Evolutionary conservation across 2,113 vertebrate species (phyloP).

Genomic region (Hystrix brachyura): DNA sequence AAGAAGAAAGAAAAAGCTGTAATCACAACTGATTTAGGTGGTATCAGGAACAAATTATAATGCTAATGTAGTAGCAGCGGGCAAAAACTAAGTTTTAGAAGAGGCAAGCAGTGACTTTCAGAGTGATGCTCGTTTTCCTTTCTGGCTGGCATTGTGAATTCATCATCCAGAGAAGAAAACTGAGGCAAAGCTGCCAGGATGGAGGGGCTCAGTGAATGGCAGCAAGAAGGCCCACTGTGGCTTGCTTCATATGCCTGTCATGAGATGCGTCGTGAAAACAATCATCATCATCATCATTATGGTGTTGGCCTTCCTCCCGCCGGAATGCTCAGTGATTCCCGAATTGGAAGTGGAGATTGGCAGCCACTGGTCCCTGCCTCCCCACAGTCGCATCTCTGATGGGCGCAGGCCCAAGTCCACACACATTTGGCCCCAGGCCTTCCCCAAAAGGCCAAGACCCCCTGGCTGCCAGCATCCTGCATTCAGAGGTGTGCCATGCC

Average conservation of each 20-base stretch:
- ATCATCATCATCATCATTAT: background rate
- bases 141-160: background rate
- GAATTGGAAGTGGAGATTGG: background rate
- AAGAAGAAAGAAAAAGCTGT: constrained; percentile 31
- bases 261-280: background rate
- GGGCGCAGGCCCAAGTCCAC: background rate
- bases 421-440: background rate
- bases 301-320: background rate
- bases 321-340: background rate
- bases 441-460: background rate
- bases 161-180: background rate
- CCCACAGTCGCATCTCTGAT: background rate
- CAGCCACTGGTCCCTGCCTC: background rate
- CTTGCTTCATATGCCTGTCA: background rate
- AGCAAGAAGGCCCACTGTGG: background rate
- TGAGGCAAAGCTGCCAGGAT: background rate
- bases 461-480: background rate
- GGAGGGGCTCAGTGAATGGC: background rate
- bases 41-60: constrained; percentile 75
- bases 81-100: constrained; percentile 62
- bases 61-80: constrained; percentile 54
- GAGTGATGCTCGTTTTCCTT: background rate
- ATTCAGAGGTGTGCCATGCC: rapidly evolving
- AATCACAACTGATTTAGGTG: constrained; percentile 63
- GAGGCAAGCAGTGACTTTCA: constrained; percentile 59